Conservation (phyloP, 2,888 invertebrate species). For the Himalopsyche anomala region DNA sequence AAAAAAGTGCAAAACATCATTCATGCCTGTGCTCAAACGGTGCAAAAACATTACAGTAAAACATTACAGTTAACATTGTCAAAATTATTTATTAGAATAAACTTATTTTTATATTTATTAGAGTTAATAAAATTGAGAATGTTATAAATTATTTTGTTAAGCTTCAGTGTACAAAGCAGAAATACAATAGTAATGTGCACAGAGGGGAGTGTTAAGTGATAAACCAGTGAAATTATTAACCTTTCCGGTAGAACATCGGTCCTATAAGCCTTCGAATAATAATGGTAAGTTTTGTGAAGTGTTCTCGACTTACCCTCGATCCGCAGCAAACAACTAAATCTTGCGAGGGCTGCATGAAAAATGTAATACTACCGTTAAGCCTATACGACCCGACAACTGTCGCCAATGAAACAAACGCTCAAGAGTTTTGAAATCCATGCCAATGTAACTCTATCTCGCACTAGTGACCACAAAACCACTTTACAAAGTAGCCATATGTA, state of each 20-base stretch:
- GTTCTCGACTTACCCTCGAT: constrained; percentile 46
- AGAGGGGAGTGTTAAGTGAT: constrained; percentile 18
- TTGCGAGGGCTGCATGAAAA: constrained; percentile 62
- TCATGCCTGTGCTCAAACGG: constrained; percentile 4
- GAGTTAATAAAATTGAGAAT: neutral
- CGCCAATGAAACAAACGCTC: neutral
- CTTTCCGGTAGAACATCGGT: neutral
- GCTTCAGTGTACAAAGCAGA: neutral
- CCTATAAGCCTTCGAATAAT: constrained; percentile 14
- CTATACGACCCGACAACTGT: constrained; percentile 35
- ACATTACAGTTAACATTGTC: neutral
- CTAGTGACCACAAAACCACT: constrained; percentile 10
- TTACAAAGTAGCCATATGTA: neutral
- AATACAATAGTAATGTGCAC: neutral
- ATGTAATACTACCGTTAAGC: neutral
- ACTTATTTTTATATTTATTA: neutral
- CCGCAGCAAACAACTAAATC: constrained; percentile 52
- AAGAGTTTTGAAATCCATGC: neutral
- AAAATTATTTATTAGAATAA: neutral
- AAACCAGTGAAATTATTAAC: neutral
- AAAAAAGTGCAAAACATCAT: neutral
- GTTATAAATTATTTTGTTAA: neutral
- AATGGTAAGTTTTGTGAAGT: neutral
- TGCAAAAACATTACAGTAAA: constrained; percentile 27
- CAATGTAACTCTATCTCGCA: constrained; percentile 17